Evolutionary conservation across 2,797 vertebrate species (phyloP), one percentile per base, ranked within the genome.

Genomic region (Aulostomus chinensis): DNA sequence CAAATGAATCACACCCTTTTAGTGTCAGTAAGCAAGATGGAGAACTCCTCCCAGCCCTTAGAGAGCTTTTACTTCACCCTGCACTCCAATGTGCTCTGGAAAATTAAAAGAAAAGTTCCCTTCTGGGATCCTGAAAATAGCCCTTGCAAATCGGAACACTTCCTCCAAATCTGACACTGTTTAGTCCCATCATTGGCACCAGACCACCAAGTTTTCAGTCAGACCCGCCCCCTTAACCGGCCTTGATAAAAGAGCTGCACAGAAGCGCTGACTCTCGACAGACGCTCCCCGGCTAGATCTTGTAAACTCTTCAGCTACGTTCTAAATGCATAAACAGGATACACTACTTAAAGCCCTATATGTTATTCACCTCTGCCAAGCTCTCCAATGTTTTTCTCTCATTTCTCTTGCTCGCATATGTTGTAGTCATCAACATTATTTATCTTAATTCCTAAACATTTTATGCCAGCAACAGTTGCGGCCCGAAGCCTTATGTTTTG

Each of bases 91-190:
- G 11, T 55, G 60, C 59, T 5, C 1, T 8, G 18, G 49, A 18
- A 59, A 75, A 61, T 69, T 38, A 80, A 83, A 80, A 62, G 68
- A 20, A 58, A 80, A 83, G 50, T 64, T 57, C 64, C 36, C 76
- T 48, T 17, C 58, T 61, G 78, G 76, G 80, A 85, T 76, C 62
- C 57, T 31, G 82, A 70, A 84, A 83, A 68, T 36, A 73, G 34
- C 32, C 71, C 78, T 46, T 65, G 68, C 76, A 73, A 50, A 81
- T 73, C 64, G 7, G 33, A 48, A 34, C 72, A 78, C 64, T 73
- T 81, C 75, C 75, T 78, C 20, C 15, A 36, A 66, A 29, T 48
- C 40, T 32, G 59, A 57, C 64, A 56, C 40, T 16, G 48, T 28
- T 35, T 28, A 4, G 67, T 69, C 51, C 58, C 47, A 26, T 16